Conservation (phyloP, 2,888 invertebrate genomes). For the Spisula subtruncata region DNA sequence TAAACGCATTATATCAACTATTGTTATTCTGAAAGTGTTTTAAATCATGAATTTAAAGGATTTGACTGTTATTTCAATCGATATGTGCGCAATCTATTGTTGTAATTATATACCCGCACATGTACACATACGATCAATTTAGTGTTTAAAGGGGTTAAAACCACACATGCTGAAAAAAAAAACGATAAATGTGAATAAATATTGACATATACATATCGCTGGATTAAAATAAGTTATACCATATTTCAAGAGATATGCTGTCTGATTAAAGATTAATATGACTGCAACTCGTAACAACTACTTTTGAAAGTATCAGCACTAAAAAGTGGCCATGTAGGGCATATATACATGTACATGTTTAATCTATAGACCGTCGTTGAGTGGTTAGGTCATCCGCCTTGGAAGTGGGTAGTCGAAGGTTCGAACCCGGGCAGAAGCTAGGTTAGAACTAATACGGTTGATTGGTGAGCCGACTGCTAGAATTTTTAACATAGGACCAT, state of each 20-base stretch:
- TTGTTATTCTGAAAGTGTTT: conserved; percentile 48
- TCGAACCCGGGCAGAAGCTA: too few species aligned
- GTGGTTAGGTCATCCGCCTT: too few species aligned
- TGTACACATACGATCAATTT: background rate
- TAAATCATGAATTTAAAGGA: conserved; percentile 33
- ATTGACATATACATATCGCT: background rate
- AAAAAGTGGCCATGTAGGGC: background rate
- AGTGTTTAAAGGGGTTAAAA: background rate
- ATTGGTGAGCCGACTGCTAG: too few species aligned
- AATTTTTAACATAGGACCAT: too few species aligned
- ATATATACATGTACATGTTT: too few species aligned
- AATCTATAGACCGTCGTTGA: background rate
- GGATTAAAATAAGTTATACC: background rate
- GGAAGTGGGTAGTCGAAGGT: too few species aligned
- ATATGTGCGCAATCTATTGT: conserved; percentile 13
- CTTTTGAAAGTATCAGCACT: background rate
- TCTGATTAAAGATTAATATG: background rate
- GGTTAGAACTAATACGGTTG: too few species aligned
- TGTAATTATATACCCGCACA: background rate
- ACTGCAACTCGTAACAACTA: background rate
- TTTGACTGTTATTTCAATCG: conserved; percentile 29
- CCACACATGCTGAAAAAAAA: background rate
- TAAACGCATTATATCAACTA: conserved; percentile 36
- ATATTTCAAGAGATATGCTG: background rate
- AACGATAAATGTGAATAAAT: background rate